These are phyloP conservation scores for Takifugu ocellatus DNA, from an alignment of 2,797 vertebrate genomes.

Conservation along the genomic window DNA sequence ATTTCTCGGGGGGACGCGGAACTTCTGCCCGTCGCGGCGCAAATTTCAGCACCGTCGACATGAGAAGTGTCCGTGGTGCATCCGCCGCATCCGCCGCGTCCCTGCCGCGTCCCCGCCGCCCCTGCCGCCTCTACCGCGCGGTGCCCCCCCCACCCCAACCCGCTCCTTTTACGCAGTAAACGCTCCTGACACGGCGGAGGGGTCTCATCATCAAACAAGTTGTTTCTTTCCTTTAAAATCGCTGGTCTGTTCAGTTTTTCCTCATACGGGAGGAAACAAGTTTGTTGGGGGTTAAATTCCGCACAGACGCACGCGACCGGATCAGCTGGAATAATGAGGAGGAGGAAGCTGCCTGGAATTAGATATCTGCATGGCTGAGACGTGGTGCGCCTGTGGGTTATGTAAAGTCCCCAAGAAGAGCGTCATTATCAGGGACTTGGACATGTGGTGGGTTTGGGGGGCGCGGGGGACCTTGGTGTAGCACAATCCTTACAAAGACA, in stretches of 20 bases:
- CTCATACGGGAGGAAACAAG: background rate
- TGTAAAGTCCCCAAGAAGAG: constrained; percentile 34
- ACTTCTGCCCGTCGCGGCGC: background rate
- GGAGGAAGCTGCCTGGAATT: background rate
- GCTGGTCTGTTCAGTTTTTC: background rate
- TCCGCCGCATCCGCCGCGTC: constrained; percentile 13
- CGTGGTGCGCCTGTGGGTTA: constrained; percentile 12
- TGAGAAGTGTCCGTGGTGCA: constrained; percentile 15
- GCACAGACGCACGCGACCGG: background rate
- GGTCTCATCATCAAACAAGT: no score
- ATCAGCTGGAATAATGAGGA: fast-evolving
- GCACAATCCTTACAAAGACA: no score
- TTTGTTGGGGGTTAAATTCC: background rate
- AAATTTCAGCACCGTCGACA: constrained; percentile 32
- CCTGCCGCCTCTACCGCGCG: background rate
- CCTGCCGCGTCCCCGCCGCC: background rate
- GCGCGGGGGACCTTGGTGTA: background rate
- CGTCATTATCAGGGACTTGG: constrained; percentile 15
- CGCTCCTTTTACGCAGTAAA: background rate
- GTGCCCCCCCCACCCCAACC: background rate
- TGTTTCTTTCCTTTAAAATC: background rate
- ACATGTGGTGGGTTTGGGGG: background rate
- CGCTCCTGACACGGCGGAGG: no score
- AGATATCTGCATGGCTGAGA: constrained; percentile 14
- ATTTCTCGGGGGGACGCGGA: constrained; percentile 22